phyloP scores from a whole-genome alignment of 2,113 vertebrate species.

The Orycteropus afer region DNA sequence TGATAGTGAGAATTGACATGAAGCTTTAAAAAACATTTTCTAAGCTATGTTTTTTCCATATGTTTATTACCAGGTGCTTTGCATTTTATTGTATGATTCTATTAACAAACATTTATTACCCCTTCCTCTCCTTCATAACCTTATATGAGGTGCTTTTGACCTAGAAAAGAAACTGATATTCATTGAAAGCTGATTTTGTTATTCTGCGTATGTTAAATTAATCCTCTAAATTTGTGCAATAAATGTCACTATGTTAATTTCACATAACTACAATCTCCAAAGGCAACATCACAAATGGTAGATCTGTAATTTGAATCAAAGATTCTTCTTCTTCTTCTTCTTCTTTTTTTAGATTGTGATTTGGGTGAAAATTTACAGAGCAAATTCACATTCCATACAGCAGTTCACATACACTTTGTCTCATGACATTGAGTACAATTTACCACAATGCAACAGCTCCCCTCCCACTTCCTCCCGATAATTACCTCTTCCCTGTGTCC shows the following conservation, averaged over 20 bases:
- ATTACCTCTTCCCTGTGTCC: no score
- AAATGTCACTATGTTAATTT: background rate
- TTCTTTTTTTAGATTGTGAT: no score
- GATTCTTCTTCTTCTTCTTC: no score
- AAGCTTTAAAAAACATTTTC: conserved; percentile 32
- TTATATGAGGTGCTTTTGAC: background rate
- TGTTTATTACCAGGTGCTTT: conserved; percentile 6
- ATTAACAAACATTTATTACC: conserved; percentile 1
- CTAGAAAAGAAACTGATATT: background rate
- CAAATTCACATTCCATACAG: no score
- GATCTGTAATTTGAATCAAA: background rate
- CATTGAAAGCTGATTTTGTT: background rate
- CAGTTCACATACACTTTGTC: no score
- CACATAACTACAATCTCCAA: background rate
- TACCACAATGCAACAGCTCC: no score
- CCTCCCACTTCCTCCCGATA: no score
- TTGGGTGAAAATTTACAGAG: no score
- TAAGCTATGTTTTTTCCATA: conserved; percentile 29
- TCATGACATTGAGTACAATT: no score
- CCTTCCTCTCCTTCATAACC: background rate
- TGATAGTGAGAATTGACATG: conserved; percentile 14
- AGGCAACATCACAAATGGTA: background rate
- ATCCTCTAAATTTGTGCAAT: background rate
- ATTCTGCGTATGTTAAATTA: background rate
- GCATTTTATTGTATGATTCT: background rate